Evolutionary conservation across 1,140 invertebrate genomes (phyloP).

Genomic region (Eriosoma lanigerum): DNA sequence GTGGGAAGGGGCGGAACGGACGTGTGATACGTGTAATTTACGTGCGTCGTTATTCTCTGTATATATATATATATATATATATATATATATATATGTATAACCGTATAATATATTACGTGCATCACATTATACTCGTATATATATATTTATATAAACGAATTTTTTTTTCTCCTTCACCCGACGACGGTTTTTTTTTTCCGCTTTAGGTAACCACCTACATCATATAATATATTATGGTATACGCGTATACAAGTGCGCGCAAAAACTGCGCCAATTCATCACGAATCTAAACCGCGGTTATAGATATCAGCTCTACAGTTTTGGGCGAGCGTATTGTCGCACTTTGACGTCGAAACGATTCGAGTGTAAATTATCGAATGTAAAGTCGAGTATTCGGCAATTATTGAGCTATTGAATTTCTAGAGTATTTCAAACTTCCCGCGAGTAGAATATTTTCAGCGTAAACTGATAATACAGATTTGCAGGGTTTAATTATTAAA

Average conservation of each 20-base stretch:
- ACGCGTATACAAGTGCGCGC: neutral
- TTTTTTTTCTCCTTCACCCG: neutral
- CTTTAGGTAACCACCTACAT: neutral
- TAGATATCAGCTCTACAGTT: too few species aligned
- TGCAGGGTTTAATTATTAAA: too few species aligned
- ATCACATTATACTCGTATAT: neutral
- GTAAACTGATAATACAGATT: too few species aligned
- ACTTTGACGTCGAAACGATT: too few species aligned
- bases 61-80: conserved; percentile 9
- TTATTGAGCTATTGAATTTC: too few species aligned
- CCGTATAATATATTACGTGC: neutral
- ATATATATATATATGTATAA: neutral
- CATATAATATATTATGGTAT: neutral
- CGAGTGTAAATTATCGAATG: too few species aligned
- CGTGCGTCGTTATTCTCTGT: conserved; percentile 5
- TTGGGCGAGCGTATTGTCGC: too few species aligned
- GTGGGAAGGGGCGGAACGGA: neutral
- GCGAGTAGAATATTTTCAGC: too few species aligned
- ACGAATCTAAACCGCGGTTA: too few species aligned
- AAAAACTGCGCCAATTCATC: too few species aligned
- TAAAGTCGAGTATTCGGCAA: too few species aligned
- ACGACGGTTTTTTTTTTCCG: conserved; percentile 14
- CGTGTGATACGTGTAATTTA: conserved; percentile 51
- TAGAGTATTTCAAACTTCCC: too few species aligned
- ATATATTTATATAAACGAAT: neutral